A percentile compares a stretch with the other conserved stretches of the same genome.
These are phyloP conservation scores for Ploceus nigricollis DNA, from an alignment of 2,113 vertebrate species.

Conservation along the genomic window DNA sequence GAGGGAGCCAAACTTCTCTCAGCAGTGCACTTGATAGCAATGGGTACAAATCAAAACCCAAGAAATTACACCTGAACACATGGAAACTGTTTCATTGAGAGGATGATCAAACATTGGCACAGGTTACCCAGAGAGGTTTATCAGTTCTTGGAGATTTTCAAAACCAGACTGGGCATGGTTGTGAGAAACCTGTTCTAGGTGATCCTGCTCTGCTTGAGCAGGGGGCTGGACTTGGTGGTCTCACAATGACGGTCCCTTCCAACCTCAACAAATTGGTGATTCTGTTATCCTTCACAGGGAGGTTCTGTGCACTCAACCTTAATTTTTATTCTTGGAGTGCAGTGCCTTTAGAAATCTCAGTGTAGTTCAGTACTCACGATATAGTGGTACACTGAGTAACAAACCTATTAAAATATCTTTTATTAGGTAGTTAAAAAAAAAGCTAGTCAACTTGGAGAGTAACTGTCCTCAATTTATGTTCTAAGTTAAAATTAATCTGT, in stretches of 20 bases:
- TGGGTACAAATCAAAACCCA: background rate
- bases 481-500: background rate
- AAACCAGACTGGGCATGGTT: background rate
- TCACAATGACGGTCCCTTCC: background rate
- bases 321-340: background rate
- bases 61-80: background rate
- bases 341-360: background rate
- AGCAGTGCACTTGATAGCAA: background rate
- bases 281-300: background rate
- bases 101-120: background rate
- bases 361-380: background rate
- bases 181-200: background rate
- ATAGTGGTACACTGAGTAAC: background rate
- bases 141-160: background rate
- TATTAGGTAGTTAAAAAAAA: background rate
- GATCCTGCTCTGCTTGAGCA: background rate
- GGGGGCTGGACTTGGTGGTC: background rate
- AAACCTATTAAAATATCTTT: background rate
- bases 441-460: background rate
- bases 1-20: background rate
- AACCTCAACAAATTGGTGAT: background rate
- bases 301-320: background rate
- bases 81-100: background rate
- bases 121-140: background rate
- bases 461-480: background rate